A percentile compares a stretch with the other conserved stretches of the same genome.
Evolutionary conservation across 2,113 vertebrate genomes (phyloP).

Genomic region (Natator depressus): DNA sequence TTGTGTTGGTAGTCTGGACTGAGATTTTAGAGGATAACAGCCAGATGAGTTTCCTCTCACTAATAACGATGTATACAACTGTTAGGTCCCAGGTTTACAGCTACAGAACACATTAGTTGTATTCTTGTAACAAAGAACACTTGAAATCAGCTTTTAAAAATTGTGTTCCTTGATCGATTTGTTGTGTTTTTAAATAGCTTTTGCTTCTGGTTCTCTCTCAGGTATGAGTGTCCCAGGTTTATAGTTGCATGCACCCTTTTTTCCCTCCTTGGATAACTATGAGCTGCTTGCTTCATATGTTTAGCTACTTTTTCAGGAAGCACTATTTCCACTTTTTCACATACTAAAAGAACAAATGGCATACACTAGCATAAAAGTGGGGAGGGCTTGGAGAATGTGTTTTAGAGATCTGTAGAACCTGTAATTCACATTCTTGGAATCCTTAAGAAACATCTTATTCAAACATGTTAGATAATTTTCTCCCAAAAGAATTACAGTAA

Average conservation of each 20-base stretch:
- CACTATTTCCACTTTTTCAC: rapidly evolving
- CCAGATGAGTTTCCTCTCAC: too few species aligned
- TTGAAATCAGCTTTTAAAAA: not conserved
- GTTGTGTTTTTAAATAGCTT: not conserved
- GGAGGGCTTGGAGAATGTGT: rapidly evolving
- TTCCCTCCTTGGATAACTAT: not conserved
- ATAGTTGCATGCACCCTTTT: not conserved
- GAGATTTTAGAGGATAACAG: rapidly evolving
- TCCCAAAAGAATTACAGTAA: not conserved
- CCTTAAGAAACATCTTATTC: not conserved
- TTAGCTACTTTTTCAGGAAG: not conserved
- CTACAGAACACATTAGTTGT: rapidly evolving
- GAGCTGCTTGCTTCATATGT: not conserved
- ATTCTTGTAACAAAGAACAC: not conserved
- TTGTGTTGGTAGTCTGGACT: rapidly evolving
- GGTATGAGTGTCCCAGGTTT: not conserved
- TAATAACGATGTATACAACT: rapidly evolving
- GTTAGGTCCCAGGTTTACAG: rapidly evolving
- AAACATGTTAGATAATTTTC: not conserved
- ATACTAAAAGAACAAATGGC: rapidly evolving
- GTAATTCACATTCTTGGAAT: not conserved
- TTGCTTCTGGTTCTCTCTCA: not conserved
- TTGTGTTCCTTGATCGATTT: not conserved
- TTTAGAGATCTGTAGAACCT: not conserved
- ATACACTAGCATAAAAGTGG: not conserved